These are phyloP conservation scores for Drosophila insularis DNA, from an alignment of 1,140 invertebrate genomes.

Conservation along the genomic window DNA sequence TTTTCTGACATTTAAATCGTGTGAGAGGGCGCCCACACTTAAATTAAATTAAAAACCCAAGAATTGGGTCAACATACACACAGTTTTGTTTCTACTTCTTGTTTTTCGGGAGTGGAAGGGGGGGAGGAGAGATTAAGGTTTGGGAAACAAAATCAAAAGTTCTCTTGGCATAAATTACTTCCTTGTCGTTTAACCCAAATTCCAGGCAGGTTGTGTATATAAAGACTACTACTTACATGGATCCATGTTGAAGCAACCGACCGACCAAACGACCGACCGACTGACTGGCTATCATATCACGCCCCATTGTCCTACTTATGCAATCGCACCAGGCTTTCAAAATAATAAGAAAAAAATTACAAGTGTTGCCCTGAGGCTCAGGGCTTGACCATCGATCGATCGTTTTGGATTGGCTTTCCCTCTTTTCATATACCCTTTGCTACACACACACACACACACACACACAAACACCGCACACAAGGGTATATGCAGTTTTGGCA, in stretches of 20 bases:
- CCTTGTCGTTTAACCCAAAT: slow-evolving; percentile 41
- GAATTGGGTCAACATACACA: slow-evolving; percentile 15
- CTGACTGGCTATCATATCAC: slow-evolving; percentile 10
- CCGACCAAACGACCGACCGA: not conserved
- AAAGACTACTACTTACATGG: not conserved
- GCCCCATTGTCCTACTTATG: slow-evolving; percentile 56
- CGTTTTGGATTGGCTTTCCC: slow-evolving; percentile 19
- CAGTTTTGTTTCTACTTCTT: not conserved
- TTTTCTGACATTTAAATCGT: slow-evolving; percentile 57
- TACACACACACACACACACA: too few species aligned
- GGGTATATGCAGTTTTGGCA: not conserved
- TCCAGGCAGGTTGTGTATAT: slow-evolving; percentile 30
- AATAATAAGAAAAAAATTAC: slow-evolving; percentile 15
- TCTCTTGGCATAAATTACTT: slow-evolving; percentile 48
- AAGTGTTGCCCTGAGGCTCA: slow-evolving; percentile 44
- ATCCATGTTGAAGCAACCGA: not conserved
- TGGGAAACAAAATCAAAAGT: slow-evolving; percentile 54
- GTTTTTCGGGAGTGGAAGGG: not conserved
- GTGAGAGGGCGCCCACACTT: slow-evolving; percentile 28
- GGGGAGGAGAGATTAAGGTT: too few species aligned
- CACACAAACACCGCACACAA: not conserved
- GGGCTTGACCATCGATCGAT: slow-evolving; percentile 41
- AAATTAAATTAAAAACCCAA: slow-evolving; percentile 20
- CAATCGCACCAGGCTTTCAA: slow-evolving; percentile 50
- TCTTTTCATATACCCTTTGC: not conserved